These are phyloP conservation scores for Psylliodes chrysocephalus DNA, from an alignment of 2,888 invertebrate species.

Conservation along the genomic window DNA sequence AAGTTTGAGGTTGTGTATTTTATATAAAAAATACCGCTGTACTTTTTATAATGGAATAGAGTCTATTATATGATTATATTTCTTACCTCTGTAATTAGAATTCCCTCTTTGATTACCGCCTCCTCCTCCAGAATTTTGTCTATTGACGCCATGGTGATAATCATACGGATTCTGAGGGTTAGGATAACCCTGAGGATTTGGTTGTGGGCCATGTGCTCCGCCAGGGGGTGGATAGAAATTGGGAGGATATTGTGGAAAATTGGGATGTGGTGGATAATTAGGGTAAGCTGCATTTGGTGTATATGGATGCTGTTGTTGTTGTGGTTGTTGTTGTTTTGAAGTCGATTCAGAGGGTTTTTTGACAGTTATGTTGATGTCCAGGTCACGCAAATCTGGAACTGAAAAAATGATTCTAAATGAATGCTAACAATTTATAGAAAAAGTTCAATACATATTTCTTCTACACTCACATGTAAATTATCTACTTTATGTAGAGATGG, in stretches of 20 bases:
- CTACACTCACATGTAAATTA: too few species aligned
- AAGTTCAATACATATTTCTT: too few species aligned
- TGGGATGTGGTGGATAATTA: slow-evolving; percentile 1
- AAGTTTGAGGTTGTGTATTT: too few species aligned
- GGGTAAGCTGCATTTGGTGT: not conserved
- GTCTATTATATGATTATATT: too few species aligned
- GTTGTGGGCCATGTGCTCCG: not conserved
- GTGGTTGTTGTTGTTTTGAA: not conserved
- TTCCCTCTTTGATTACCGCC: not conserved
- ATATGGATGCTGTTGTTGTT: not conserved
- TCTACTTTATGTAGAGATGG: too few species aligned
- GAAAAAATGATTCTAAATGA: too few species aligned
- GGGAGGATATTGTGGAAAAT: not conserved
- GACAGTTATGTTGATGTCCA: not conserved
- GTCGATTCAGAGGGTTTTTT: not conserved
- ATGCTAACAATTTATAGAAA: too few species aligned
- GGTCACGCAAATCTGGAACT: not conserved
- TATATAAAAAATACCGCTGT: too few species aligned
- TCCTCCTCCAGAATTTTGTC: not conserved
- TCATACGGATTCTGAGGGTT: not conserved
- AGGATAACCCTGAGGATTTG: not conserved
- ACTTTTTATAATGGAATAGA: too few species aligned
- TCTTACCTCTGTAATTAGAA: not conserved
- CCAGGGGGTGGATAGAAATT: not conserved
- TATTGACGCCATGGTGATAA: not conserved